phyloP scores from a whole-genome alignment of 2,888 invertebrate species.

The Hoplodrina ambigua region DNA sequence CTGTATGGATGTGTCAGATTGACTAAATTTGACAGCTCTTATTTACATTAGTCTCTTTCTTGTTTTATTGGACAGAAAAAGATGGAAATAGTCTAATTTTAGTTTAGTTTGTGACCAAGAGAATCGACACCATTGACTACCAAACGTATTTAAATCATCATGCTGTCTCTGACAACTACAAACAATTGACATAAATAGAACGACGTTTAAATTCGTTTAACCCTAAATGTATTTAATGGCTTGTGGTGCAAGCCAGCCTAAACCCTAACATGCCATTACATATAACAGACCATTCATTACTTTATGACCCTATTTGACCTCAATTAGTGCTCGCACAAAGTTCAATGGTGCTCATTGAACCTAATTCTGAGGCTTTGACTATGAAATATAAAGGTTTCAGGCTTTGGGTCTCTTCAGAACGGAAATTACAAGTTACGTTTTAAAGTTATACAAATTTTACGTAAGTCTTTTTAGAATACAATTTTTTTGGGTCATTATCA shows the following conservation, averaged over 20 bases:
- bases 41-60: no score
- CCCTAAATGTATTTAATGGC: neutral
- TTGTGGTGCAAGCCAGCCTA: neutral
- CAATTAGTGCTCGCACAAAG: slow-evolving; percentile 31
- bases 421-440: slow-evolving; percentile 28
- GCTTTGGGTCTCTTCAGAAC: neutral
- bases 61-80: no score
- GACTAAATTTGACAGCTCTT: no score
- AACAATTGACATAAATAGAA: no score
- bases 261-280: neutral
- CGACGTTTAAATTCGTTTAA: neutral
- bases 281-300: slow-evolving; percentile 4
- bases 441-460: neutral
- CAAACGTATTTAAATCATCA: no score
- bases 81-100: no score
- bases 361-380: slow-evolving; percentile 20
- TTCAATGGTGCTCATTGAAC: slow-evolving; percentile 39
- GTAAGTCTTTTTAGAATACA: neutral
- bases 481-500: neutral
- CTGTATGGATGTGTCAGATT: no score
- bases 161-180: no score
- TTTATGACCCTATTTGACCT: slow-evolving; percentile 41
- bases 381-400: slow-evolving; percentile 23
- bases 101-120: no score
- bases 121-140: no score